Percentiles rank a stretch among this genome's conserved stretches.
phyloP scores from a whole-genome alignment of 30 jellyfish, hydroid and myxozoan species.

The Nemopilema nomurai region DNA sequence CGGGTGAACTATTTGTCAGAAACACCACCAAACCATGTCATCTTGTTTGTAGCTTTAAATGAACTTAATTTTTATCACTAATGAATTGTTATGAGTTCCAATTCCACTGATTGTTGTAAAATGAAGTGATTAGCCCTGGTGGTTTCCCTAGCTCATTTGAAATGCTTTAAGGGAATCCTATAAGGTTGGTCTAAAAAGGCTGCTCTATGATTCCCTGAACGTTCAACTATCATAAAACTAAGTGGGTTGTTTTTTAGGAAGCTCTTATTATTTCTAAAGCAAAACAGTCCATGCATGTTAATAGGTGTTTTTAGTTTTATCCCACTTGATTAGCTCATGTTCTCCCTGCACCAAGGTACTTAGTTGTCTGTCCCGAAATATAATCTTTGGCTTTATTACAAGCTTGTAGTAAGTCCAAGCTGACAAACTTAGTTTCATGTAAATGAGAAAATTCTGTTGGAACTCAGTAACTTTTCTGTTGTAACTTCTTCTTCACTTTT shows the following conservation, averaged over 20 bases:
- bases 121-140: too few relatives aligned
- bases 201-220: background rate
- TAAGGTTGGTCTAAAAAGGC: background rate
- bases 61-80: conserved; percentile 42
- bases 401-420: too few relatives aligned
- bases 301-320: background rate
- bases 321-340: background rate
- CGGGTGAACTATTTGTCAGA: background rate
- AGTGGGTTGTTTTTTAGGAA: background rate
- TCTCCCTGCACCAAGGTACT: too few relatives aligned
- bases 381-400: too few relatives aligned
- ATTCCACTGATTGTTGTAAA: too few relatives aligned
- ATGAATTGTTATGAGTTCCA: background rate
- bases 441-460: background rate
- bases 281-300: background rate
- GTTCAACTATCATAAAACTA: background rate
- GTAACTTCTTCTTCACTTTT: conserved; percentile 6
- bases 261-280: background rate
- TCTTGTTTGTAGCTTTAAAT: conserved; percentile 55
- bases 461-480: conserved; percentile 1
- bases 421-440: background rate
- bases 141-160: too few relatives aligned
- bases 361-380: too few relatives aligned
- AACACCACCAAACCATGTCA: conserved; percentile 4
- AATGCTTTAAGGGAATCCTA: too few relatives aligned